Evolutionary conservation across 1,140 invertebrate species (phyloP).

Genomic region (Drosophila lacteicornis): DNA sequence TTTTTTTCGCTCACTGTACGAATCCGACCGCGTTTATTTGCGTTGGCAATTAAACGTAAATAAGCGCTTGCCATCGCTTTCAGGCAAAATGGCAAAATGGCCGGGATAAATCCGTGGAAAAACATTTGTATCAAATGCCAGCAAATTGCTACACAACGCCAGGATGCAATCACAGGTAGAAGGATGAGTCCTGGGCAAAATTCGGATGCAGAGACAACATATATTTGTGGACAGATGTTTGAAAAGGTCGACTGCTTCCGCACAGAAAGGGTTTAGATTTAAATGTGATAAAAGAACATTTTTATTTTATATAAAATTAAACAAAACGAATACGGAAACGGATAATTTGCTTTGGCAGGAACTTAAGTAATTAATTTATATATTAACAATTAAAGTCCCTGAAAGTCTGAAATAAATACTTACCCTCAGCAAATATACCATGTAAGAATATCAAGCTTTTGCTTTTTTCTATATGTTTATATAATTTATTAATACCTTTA

Average conservation of each 20-base stretch:
- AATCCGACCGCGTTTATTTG: slow-evolving; percentile 38
- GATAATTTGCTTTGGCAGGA: neutral
- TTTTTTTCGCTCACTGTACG: slow-evolving; percentile 1
- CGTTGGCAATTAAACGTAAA: slow-evolving; percentile 75
- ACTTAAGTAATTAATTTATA: neutral
- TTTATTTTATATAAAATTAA: neutral
- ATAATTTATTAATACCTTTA: slow-evolving; percentile 56
- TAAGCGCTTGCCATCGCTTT: slow-evolving; percentile 47
- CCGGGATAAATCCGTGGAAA: slow-evolving; percentile 26
- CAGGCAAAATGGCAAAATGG: slow-evolving; percentile 21
- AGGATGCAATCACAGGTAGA: slow-evolving; percentile 11
- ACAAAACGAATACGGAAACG: too few species aligned
- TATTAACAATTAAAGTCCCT: neutral
- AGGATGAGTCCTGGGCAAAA: slow-evolving; percentile 12
- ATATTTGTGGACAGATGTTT: slow-evolving; percentile 31
- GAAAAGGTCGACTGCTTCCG: slow-evolving; percentile 15
- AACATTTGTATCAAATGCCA: slow-evolving; percentile 39
- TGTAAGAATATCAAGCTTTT: neutral
- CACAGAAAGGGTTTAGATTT: slow-evolving; percentile 9
- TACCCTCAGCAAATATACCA: neutral
- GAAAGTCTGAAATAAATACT: neutral
- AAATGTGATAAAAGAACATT: neutral
- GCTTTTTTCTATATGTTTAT: slow-evolving; percentile 39
- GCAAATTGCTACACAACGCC: slow-evolving; percentile 43
- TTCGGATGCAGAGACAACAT: slow-evolving; percentile 1